Evolutionary conservation across 2,888 invertebrate species (phyloP).

Genomic region (Acleris holmiana): DNA sequence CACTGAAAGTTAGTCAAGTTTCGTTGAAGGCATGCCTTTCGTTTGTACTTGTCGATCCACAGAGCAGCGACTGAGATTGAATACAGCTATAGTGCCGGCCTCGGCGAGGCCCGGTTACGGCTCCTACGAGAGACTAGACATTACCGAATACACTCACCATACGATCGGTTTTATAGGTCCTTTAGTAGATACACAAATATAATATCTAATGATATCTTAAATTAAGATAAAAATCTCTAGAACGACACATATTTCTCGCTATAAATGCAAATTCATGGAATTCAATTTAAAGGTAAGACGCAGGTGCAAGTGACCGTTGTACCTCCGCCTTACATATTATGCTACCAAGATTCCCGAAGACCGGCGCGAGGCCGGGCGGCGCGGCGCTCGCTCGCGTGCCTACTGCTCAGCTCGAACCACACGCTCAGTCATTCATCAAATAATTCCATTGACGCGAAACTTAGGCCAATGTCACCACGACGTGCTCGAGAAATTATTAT

Average conservation of each 20-base stretch:
- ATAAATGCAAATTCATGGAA: slow-evolving; percentile 85
- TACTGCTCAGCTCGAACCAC: slow-evolving; percentile 13
- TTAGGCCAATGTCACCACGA: slow-evolving; percentile 19
- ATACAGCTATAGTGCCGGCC: slow-evolving; percentile 62
- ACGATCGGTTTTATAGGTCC: slow-evolving; percentile 71
- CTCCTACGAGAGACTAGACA: slow-evolving; percentile 76
- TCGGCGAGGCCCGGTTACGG: slow-evolving; percentile 58
- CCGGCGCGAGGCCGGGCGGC: slow-evolving; percentile 18
- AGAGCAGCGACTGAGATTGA: slow-evolving; percentile 61
- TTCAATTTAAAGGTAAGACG: slow-evolving; percentile 79
- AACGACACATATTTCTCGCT: slow-evolving; percentile 78
- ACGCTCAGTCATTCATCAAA: slow-evolving; percentile 15
- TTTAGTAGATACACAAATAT: slow-evolving; percentile 60
- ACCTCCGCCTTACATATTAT: slow-evolving; percentile 75
- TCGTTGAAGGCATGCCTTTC: slow-evolving; percentile 70
- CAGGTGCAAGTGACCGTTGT: slow-evolving; percentile 43
- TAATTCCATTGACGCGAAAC: slow-evolving; percentile 12
- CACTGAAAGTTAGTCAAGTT: slow-evolving; percentile 58
- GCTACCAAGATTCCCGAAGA: slow-evolving; percentile 72
- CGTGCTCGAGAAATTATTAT: slow-evolving; percentile 31
- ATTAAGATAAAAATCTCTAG: slow-evolving; percentile 82
- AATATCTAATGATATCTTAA: slow-evolving; percentile 77
- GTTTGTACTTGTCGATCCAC: slow-evolving; percentile 77
- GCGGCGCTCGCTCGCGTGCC: slow-evolving; percentile 18
- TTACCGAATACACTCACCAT: slow-evolving; percentile 73